phyloP scores from a whole-genome alignment of 2,113 vertebrate species.

The Lutjanus erythropterus region DNA sequence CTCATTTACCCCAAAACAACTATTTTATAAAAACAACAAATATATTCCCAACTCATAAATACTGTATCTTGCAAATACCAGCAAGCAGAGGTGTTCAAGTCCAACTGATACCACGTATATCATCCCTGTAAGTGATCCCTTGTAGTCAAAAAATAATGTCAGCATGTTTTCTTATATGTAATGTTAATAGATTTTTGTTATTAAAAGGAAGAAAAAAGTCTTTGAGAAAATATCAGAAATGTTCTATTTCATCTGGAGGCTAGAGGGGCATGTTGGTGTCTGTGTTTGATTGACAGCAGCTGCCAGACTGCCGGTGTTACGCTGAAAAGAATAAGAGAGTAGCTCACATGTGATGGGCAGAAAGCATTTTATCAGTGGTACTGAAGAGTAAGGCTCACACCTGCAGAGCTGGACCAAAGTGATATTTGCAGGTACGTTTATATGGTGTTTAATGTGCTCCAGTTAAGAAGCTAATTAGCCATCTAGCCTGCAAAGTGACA shows the following conservation, averaged over 20 bases:
- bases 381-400: not conserved
- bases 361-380: not conserved
- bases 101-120: not conserved
- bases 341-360: not conserved
- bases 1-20: conserved; percentile 32
- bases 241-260: not conserved
- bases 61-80: not conserved
- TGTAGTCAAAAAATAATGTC: not conserved
- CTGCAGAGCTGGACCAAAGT: not conserved
- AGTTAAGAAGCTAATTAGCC: not conserved
- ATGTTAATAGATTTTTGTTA: not conserved
- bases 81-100: conserved; percentile 14
- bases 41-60: conserved; percentile 35
- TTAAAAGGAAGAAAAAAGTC: not conserved
- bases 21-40: conserved; percentile 37
- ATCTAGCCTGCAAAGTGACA: not conserved
- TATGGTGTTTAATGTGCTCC: not conserved
- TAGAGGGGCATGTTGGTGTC: too few relatives aligned
- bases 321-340: too few relatives aligned
- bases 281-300: not conserved
- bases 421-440: not conserved
- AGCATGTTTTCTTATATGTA: not conserved
- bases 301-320: not conserved
- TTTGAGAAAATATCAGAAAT: not conserved
- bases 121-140: too few relatives aligned